phyloP scores from a whole-genome alignment of 1,140 invertebrate genomes.

The Drosophila triauraria region DNA sequence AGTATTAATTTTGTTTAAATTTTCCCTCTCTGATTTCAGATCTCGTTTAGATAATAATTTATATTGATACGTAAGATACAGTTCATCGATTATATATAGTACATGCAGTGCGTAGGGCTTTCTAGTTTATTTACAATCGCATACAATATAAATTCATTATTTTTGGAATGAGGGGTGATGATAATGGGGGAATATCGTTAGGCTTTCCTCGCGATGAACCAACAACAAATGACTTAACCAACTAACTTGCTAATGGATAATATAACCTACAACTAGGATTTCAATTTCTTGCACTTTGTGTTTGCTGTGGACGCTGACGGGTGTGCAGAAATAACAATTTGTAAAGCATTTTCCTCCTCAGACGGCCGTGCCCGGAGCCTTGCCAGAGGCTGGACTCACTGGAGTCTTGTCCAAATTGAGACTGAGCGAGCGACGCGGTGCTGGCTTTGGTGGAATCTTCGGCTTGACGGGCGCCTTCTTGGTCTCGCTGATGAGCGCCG shows the following conservation, averaged over 20 bases:
- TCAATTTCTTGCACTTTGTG: constrained; percentile 69
- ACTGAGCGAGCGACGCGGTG: constrained; percentile 67
- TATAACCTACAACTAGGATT: constrained; percentile 52
- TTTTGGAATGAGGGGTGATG: constrained; percentile 17
- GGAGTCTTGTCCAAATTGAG: constrained; percentile 1
- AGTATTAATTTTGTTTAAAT: background rate
- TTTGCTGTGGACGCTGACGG: constrained; percentile 55
- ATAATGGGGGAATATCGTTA: constrained; percentile 66
- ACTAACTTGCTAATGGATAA: constrained; percentile 44
- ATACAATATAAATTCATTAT: constrained; percentile 57
- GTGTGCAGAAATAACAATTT: constrained; percentile 78
- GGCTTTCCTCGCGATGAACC: constrained; percentile 64
- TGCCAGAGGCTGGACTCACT: constrained; percentile 14
- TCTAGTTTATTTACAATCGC: constrained; percentile 45
- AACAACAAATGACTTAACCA: constrained; percentile 73
- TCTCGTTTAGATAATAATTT: constrained; percentile 49
- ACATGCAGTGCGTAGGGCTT: constrained; percentile 48
- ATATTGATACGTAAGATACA: constrained; percentile 54
- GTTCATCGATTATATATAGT: constrained; percentile 51
- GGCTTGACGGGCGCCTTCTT: constrained; percentile 55
- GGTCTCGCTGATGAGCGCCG: constrained; percentile 15
- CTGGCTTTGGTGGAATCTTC: constrained; percentile 75
- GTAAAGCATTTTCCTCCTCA: constrained; percentile 60
- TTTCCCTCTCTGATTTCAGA: background rate
- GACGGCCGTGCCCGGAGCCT: constrained; percentile 37